phyloP scores from a whole-genome alignment of 2,888 invertebrate species.

The Drosophila prolongata region DNA sequence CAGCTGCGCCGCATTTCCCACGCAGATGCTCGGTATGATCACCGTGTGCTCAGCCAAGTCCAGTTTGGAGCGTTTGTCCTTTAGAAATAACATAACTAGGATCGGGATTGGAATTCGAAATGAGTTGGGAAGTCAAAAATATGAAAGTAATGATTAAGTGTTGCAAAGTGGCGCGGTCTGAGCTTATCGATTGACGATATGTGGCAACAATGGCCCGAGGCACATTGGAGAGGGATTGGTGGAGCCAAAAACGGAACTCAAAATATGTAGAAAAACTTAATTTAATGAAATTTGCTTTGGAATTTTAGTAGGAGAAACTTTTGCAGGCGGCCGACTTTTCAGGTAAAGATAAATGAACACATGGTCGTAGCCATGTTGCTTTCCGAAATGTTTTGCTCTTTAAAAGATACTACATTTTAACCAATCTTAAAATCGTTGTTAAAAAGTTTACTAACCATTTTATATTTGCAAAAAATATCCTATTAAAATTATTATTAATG shows the following conservation, averaged over 20 bases:
- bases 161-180: conserved; percentile 22
- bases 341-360: too few relatives aligned
- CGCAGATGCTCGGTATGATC: conserved; percentile 92
- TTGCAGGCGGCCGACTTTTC: too few relatives aligned
- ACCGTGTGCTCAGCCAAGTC: conserved; percentile 87
- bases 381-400: too few relatives aligned
- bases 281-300: too few relatives aligned
- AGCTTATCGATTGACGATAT: background rate
- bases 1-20: conserved; percentile 97
- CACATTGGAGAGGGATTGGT: too few relatives aligned
- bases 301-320: background rate
- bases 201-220: background rate
- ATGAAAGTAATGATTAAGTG: conserved; percentile 71
- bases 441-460: too few relatives aligned
- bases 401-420: too few relatives aligned
- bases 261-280: background rate
- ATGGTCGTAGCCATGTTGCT: background rate
- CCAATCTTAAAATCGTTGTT: too few relatives aligned
- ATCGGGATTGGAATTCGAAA: conserved; percentile 17
- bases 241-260: background rate
- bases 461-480: too few relatives aligned
- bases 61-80: conserved; percentile 73
- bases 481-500: too few relatives aligned
- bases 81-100: conserved; percentile 78
- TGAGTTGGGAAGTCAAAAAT: conserved; percentile 47